Conservation (phyloP, 2,797 vertebrate genomes). For the Tapirus indicus region DNA sequence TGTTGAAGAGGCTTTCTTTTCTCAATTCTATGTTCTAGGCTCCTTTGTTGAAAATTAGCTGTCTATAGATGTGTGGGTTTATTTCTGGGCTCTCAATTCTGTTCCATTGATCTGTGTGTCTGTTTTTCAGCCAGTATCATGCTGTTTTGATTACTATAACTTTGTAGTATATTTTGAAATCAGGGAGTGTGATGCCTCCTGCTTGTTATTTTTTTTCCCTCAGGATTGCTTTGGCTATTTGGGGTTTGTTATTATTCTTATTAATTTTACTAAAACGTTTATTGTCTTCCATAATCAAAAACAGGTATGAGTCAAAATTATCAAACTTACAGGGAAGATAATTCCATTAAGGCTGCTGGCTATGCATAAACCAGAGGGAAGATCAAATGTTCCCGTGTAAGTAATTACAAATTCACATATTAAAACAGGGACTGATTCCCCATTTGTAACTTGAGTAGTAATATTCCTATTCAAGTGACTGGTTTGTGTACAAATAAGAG, state of each 20-base stretch:
- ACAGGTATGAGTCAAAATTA: background rate
- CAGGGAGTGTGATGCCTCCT: too few species aligned
- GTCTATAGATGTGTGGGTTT: too few species aligned
- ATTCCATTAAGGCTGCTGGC: background rate
- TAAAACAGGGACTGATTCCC: background rate
- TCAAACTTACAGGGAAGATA: background rate
- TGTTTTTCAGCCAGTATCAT: too few species aligned
- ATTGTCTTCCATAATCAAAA: constrained; percentile 30
- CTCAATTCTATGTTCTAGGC: too few species aligned
- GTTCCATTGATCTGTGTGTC: too few species aligned
- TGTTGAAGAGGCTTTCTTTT: too few species aligned
- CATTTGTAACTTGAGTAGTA: background rate
- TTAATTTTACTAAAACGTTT: background rate
- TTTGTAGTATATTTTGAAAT: too few species aligned
- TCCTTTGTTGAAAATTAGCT: too few species aligned
- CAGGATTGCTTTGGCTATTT: too few species aligned
- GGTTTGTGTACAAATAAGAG: background rate
- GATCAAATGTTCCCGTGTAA: background rate
- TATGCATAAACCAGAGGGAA: background rate
- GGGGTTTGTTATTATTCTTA: background rate
- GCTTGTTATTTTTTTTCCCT: too few species aligned
- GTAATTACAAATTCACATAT: background rate
- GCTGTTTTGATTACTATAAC: too few species aligned
- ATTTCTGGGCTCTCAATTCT: too few species aligned
- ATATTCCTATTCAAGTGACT: background rate